These are phyloP conservation scores for Tipula lateralis DNA, from an alignment of 2,888 invertebrate species.

Conservation along the genomic window DNA sequence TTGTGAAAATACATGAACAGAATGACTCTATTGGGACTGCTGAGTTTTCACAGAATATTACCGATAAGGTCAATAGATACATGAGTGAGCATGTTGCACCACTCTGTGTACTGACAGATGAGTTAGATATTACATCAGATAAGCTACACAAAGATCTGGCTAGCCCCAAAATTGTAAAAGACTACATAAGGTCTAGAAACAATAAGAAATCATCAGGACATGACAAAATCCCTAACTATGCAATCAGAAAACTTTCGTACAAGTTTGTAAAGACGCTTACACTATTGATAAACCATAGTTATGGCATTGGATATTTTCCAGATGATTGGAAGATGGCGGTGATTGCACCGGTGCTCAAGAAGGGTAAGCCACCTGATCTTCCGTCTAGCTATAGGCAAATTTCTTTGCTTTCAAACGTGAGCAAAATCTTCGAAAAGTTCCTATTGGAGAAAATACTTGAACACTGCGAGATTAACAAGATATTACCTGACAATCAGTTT, in stretches of 20 bases:
- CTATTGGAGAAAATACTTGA: background rate
- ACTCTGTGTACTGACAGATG: background rate
- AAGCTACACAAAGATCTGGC: background rate
- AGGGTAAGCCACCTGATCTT: background rate
- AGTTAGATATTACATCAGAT: background rate
- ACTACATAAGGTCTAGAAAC: background rate
- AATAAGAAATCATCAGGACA: background rate
- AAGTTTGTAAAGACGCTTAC: background rate
- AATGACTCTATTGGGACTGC: background rate
- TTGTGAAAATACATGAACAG: background rate
- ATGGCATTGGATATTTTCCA: background rate
- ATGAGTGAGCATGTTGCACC: background rate
- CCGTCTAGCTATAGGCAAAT: background rate
- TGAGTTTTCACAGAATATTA: background rate
- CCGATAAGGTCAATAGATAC: background rate
- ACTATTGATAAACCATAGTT: background rate
- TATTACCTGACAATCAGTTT: constrained; percentile 31
- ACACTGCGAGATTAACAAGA: background rate
- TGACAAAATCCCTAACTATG: background rate
- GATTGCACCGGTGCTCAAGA: background rate
- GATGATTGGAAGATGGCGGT: background rate
- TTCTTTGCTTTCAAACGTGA: background rate
- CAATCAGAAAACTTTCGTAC: background rate
- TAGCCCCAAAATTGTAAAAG: background rate
- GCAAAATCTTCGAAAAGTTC: background rate